phyloP scores from a whole-genome alignment of 2,797 vertebrate genomes.

The Syngnathus acus region DNA sequence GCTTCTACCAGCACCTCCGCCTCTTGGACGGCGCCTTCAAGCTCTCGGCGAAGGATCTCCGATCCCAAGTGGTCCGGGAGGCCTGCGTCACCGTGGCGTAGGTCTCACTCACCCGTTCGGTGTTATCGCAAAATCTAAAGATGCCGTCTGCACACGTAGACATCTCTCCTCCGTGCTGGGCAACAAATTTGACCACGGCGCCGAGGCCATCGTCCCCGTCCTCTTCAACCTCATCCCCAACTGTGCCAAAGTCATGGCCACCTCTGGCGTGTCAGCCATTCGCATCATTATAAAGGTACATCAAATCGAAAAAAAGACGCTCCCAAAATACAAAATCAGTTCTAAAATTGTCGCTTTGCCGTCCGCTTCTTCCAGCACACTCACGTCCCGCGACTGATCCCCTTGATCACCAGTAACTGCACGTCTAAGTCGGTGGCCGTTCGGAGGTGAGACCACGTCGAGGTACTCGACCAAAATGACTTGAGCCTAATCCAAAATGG shows the following conservation, averaged over 20 bases:
- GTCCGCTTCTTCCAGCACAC: slow-evolving; percentile 75
- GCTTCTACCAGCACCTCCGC: slow-evolving; percentile 95
- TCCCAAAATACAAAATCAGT: too few relatives aligned
- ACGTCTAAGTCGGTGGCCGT: slow-evolving; percentile 95
- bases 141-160: slow-evolving; percentile 42
- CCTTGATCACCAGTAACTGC: slow-evolving; percentile 95
- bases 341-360: not conserved
- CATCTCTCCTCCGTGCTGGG: slow-evolving; percentile 87
- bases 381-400: slow-evolving; percentile 92
- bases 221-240: slow-evolving; percentile 98
- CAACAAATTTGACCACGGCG: slow-evolving; percentile 96
- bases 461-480: not conserved
- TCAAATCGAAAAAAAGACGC: too few relatives aligned
- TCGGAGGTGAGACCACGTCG: slow-evolving; percentile 75
- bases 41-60: slow-evolving; percentile 92
- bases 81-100: slow-evolving; percentile 96
- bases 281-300: slow-evolving; percentile 90
- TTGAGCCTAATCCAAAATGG: not conserved
- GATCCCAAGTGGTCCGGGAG: slow-evolving; percentile 95
- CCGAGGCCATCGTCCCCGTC: slow-evolving; percentile 92
- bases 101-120: slow-evolving; percentile 42
- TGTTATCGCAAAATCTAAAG: too few relatives aligned
- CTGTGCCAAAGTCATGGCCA: slow-evolving; percentile 95
- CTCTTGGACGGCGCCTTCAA: slow-evolving; percentile 93
- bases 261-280: slow-evolving; percentile 89